Base-by-base conservation (phyloP, 1,140 invertebrate species). In the Magallana gigas region DNA sequence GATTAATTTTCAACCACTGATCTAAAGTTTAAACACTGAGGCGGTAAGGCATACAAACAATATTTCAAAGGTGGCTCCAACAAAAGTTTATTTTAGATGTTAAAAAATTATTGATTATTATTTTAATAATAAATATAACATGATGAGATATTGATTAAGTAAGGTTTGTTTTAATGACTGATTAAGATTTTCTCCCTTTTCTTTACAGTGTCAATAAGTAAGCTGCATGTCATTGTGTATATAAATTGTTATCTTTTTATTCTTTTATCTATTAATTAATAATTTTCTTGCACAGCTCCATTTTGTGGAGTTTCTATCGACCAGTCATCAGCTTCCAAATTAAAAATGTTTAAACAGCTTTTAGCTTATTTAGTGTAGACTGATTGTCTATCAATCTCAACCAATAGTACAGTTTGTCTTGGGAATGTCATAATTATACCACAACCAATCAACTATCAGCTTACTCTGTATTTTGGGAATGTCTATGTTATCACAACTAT, bases 151-250 rank as follows among this genome's bases (percentile, higher is more conserved):
- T 48, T 48, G 36, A 48, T 48, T 48, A 48, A 48, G 36, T 48
- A 48, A 48, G 36, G 36, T 48, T 5, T 48, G 36, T 48, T 48
- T 48, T 48, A 48, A 48, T 48, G 36, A 48, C 36, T 48, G 36
- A 48, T 48, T 5, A 48, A 48, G 36, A 48, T 76, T 29, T 76
- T n/a, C 14, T 57, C 59, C 23, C 36, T 84, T 83, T 83, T 58
- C 56, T 57, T 81, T 86, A 12, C 60, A 85, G 48, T 81, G 83
- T 29, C 18, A 83, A 80, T 57, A 83, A 58, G 64, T 87, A 80
- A 83, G 82, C 82, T 76, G 87, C 83, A 80, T 85, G 81, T 86
- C 80, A 23, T 18, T 29, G n/a, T 86, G 56, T 71, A 71, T 71
- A 36, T 56, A 18, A 56, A 76, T 48, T 16, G 23, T 80, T 87